Conservation (phyloP, 2,797 vertebrate species). For the Scleropages formosus region DNA sequence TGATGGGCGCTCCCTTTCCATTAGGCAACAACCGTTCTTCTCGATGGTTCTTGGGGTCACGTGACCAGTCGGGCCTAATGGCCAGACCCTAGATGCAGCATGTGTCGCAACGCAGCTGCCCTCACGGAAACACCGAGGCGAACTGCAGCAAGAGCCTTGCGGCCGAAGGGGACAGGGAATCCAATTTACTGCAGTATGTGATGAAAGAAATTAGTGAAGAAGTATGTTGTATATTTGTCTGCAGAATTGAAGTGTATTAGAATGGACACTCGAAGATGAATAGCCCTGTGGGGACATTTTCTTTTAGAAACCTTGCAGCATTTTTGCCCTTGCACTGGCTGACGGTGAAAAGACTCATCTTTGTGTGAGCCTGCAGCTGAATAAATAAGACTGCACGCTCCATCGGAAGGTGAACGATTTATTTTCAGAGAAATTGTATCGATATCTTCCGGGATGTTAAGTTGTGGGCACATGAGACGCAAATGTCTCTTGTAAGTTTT, state of each 20-base stretch:
- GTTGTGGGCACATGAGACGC: constrained; percentile 12
- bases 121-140: background rate
- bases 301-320: background rate
- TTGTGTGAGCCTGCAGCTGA: background rate
- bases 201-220: constrained; percentile 3
- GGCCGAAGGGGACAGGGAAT: background rate
- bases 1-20: constrained; percentile 60
- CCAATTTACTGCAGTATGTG: background rate
- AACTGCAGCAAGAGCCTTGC: background rate
- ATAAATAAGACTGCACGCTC: background rate
- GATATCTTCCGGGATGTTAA: background rate
- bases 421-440: constrained; percentile 10
- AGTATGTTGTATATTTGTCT: background rate
- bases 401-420: background rate
- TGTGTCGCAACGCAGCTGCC: too few relatives aligned
- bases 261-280: too few relatives aligned
- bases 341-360: background rate
- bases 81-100: background rate
- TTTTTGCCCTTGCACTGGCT: background rate
- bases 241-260: too few relatives aligned
- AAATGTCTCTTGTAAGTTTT: background rate
- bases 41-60: background rate
- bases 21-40: constrained; percentile 44
- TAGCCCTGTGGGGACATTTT: background rate
- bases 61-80: background rate